A percentile compares a stretch with the other conserved stretches of the same genome.
Evolutionary conservation across 2,888 invertebrate species (phyloP).

Genomic region (Lacanobia wlatinum): DNA sequence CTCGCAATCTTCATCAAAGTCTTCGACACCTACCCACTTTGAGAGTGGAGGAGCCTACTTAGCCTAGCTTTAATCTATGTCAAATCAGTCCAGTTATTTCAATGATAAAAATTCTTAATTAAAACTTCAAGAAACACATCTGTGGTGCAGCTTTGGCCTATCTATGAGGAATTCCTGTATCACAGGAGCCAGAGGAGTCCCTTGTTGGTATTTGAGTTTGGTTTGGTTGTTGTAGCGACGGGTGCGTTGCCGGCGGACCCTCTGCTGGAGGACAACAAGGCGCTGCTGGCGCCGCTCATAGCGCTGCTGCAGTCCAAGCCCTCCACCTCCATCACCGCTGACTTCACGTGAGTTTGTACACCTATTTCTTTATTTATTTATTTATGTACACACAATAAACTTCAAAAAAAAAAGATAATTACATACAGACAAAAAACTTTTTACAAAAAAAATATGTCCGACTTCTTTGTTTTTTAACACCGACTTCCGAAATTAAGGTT

Average conservation of each 20-base stretch:
- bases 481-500: too few relatives aligned
- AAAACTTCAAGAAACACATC: neutral
- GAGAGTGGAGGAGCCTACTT: too few relatives aligned
- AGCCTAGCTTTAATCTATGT: neutral
- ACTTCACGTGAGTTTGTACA: constrained; percentile 65
- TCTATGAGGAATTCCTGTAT: neutral
- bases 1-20: neutral
- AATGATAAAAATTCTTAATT: neutral
- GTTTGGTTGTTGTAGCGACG: constrained; percentile 63
- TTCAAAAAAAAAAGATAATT: too few relatives aligned
- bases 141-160: neutral
- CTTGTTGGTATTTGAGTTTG: neutral
- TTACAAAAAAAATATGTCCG: too few relatives aligned
- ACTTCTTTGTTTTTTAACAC: too few relatives aligned
- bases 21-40: too few relatives aligned
- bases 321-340: constrained; percentile 78
- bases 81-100: neutral
- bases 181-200: neutral
- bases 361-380: too few relatives aligned
- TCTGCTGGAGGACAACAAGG: constrained; percentile 92
- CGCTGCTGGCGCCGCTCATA: constrained; percentile 88
- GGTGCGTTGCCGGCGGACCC: constrained; percentile 88
- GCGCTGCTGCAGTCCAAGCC: constrained; percentile 88
- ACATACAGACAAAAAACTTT: too few relatives aligned
- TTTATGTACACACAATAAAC: too few relatives aligned